These are phyloP conservation scores for Hesperophylax magnus DNA, from an alignment of 1,140 invertebrate species.

Conservation along the genomic window DNA sequence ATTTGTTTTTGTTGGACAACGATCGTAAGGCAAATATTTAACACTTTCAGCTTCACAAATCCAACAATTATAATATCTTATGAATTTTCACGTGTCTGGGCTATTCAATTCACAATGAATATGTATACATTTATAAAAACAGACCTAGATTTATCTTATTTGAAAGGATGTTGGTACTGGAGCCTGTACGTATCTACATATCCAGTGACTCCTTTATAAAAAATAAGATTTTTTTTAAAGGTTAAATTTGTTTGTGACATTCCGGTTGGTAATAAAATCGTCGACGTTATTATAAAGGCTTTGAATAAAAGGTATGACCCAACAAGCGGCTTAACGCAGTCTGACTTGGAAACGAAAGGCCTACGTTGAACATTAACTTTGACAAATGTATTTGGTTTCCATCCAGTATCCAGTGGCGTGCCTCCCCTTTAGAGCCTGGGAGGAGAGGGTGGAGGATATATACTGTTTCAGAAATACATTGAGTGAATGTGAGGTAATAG, in stretches of 20 bases:
- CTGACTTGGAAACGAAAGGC: conserved; percentile 39
- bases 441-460: not conserved
- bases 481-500: not conserved
- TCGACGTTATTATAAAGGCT: not conserved
- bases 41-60: too few species aligned
- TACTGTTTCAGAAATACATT: conserved; percentile 16
- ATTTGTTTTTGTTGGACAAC: too few species aligned
- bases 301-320: conserved; percentile 8
- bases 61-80: too few species aligned
- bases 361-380: conserved; percentile 58
- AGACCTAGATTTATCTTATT: too few species aligned
- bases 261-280: not conserved
- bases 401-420: conserved; percentile 51
- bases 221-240: not conserved
- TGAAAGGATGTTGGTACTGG: too few species aligned
- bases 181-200: too few species aligned
- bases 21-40: too few species aligned
- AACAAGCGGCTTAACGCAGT: not conserved
- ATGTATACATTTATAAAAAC: too few species aligned
- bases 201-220: too few species aligned
- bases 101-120: too few species aligned
- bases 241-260: not conserved
- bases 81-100: too few species aligned
- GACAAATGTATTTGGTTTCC: conserved; percentile 58
- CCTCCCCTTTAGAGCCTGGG: not conserved